These are phyloP conservation scores for Noturus placidus DNA, from an alignment of 2,113 vertebrate species.

Conservation along the genomic window DNA sequence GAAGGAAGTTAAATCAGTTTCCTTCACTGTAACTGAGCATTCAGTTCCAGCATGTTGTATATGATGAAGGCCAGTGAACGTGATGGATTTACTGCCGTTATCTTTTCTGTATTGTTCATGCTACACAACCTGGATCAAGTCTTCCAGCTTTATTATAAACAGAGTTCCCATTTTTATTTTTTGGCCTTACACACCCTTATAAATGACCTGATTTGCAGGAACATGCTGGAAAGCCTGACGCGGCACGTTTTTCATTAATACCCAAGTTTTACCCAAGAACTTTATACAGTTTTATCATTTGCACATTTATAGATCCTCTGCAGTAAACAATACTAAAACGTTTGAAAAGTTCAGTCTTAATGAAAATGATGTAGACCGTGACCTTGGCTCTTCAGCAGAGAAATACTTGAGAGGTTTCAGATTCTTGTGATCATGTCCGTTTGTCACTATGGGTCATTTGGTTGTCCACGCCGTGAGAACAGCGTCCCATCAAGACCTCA, in stretches of 20 bases:
- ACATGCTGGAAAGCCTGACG: neutral
- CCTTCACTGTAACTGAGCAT: neutral
- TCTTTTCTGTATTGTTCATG: conserved; percentile 9
- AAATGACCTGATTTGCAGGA: neutral
- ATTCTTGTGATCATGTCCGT: neutral
- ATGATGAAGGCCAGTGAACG: neutral
- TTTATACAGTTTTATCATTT: neutral
- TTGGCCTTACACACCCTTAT: too few relatives aligned
- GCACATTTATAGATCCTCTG: neutral
- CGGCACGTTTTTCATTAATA: fast-evolving
- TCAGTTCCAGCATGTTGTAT: neutral
- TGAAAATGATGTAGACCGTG: neutral
- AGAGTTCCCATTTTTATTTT: neutral
- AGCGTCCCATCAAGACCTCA: neutral
- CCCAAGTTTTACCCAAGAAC: neutral
- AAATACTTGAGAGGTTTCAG: conserved; percentile 5
- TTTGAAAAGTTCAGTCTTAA: neutral
- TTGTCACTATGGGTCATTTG: neutral
- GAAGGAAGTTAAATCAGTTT: conserved; percentile 17
- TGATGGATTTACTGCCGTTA: conserved; percentile 28
- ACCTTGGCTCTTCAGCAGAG: neutral
- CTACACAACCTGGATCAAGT: conserved; percentile 24
- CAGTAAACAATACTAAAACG: neutral
- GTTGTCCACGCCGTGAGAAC: conserved; percentile 15
- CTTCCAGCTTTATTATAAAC: conserved; percentile 20